Evolutionary conservation across 2,888 invertebrate species (phyloP).

Genomic region (Liposcelis brunnea): DNA sequence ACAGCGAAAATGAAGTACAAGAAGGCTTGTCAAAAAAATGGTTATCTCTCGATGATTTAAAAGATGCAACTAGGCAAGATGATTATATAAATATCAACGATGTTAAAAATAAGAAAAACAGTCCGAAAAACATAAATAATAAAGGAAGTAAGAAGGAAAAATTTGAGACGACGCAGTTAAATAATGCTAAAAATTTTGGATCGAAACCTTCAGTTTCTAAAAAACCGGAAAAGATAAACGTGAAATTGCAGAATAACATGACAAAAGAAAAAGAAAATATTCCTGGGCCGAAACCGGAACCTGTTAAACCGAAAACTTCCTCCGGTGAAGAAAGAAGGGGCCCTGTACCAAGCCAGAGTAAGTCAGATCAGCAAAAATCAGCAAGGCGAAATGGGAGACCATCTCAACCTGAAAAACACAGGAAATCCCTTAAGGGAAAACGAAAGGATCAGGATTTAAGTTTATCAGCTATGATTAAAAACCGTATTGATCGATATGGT

Average conservation of each 20-base stretch:
- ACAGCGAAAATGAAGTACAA: background rate
- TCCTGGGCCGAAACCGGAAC: conserved; percentile 1
- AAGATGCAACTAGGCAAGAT: conserved; percentile 23
- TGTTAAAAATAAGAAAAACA: conserved; percentile 9
- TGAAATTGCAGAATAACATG: background rate
- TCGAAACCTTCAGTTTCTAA: conserved; percentile 8
- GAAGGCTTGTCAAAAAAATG: conserved; percentile 32
- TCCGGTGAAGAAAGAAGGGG: conserved; percentile 22
- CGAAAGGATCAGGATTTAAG: conserved; percentile 15
- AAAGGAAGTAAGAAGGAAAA: conserved; percentile 11
- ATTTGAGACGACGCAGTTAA: conserved; percentile 12
- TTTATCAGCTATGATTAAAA: conserved; percentile 5
- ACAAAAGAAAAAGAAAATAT: conserved; percentile 12
- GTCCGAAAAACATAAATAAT: conserved; percentile 9
- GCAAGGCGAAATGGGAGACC: background rate
- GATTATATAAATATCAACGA: conserved; percentile 7
- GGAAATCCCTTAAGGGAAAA: conserved; percentile 7
- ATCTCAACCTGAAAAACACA: background rate
- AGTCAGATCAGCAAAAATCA: background rate
- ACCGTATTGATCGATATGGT: conserved; percentile 22
- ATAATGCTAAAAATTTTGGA: background rate
- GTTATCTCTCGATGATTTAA: conserved; percentile 39
- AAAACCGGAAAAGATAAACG: conserved; percentile 14
- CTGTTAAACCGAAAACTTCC: conserved; percentile 21
- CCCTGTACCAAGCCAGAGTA: background rate